Percentiles rank a stretch among this genome's conserved stretches.
phyloP scores from a whole-genome alignment of 2,113 vertebrate genomes.

The Bungarus multicinctus region DNA sequence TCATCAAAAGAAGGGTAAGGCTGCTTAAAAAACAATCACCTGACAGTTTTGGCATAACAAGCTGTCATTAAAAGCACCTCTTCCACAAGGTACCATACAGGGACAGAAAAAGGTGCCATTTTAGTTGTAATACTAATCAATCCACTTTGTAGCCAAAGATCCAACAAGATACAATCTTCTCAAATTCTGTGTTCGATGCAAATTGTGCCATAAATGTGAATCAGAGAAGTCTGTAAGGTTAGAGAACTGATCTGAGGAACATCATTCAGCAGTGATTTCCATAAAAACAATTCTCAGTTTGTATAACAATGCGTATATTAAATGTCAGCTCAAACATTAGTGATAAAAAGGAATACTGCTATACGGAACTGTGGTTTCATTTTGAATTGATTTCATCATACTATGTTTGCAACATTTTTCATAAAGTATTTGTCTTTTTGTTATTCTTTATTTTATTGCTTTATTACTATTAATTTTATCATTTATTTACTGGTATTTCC shows the following conservation, averaged over 20 bases:
- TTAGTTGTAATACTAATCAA: neutral
- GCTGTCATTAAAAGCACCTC: neutral
- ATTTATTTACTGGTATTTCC: neutral
- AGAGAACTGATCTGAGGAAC: neutral
- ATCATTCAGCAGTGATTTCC: neutral
- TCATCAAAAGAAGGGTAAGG: neutral
- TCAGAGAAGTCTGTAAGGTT: neutral
- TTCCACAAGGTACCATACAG: neutral
- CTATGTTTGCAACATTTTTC: neutral
- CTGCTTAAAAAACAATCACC: neutral
- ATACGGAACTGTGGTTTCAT: neutral
- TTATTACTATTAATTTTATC: neutral
- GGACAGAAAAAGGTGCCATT: neutral
- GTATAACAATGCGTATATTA: neutral
- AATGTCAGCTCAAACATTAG: neutral
- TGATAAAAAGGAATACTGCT: neutral
- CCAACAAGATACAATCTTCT: neutral
- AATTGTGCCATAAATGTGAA: neutral
- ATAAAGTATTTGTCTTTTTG: neutral
- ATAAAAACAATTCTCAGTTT: neutral
- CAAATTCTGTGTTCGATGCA: neutral
- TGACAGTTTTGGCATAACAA: neutral
- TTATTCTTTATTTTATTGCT: neutral
- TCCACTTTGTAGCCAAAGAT: neutral
- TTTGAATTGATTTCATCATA: neutral